Conservation (phyloP, 92 coral and sea anemone genomes). For the Virgularia gustaviana region DNA sequence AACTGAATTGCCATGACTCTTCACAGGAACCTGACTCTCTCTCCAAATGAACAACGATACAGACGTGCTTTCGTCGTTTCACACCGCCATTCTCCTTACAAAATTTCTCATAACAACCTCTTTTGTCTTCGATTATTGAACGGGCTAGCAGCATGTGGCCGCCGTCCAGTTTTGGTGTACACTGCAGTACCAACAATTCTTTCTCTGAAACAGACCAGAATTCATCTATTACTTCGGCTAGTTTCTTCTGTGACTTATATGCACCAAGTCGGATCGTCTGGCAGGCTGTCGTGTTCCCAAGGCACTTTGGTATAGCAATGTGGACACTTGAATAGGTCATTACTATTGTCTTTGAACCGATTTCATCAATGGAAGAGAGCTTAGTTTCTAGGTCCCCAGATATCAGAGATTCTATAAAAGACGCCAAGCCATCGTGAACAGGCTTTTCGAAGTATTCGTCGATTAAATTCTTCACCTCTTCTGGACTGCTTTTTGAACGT, state of each 20-base stretch:
- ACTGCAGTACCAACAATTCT: slow-evolving; percentile 72
- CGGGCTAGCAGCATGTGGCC: slow-evolving; percentile 82
- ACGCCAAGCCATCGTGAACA: slow-evolving; percentile 64
- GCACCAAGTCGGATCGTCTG: slow-evolving; percentile 84
- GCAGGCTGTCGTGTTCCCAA: slow-evolving; percentile 54
- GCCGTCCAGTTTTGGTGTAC: slow-evolving; percentile 89
- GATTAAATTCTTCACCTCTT: slow-evolving; percentile 56
- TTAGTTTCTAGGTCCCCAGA: slow-evolving; percentile 13
- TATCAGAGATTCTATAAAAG: slow-evolving; percentile 42
- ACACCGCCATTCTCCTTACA: slow-evolving; percentile 1
- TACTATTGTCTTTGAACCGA: slow-evolving; percentile 63
- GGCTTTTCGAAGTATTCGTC: slow-evolving; percentile 65
- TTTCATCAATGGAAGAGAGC: slow-evolving; percentile 11
- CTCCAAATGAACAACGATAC: slow-evolving; percentile 78
- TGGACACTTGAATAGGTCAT: slow-evolving; percentile 90
- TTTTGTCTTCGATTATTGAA: slow-evolving; percentile 80
- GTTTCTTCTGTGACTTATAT: slow-evolving; percentile 86
- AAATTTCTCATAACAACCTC: slow-evolving; percentile 46
- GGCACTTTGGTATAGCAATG: slow-evolving; percentile 62
- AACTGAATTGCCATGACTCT: slow-evolving; percentile 88
- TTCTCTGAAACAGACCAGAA: slow-evolving; percentile 68
- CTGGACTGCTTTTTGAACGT: slow-evolving; percentile 37
- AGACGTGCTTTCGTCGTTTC: slow-evolving; percentile 64
- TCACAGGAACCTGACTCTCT: slow-evolving; percentile 51
- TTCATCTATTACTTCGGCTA: slow-evolving; percentile 64